A percentile compares a stretch with the other conserved stretches of the same genome.
Evolutionary conservation across 2,113 vertebrate species (phyloP).

Genomic region (Progne subis): DNA sequence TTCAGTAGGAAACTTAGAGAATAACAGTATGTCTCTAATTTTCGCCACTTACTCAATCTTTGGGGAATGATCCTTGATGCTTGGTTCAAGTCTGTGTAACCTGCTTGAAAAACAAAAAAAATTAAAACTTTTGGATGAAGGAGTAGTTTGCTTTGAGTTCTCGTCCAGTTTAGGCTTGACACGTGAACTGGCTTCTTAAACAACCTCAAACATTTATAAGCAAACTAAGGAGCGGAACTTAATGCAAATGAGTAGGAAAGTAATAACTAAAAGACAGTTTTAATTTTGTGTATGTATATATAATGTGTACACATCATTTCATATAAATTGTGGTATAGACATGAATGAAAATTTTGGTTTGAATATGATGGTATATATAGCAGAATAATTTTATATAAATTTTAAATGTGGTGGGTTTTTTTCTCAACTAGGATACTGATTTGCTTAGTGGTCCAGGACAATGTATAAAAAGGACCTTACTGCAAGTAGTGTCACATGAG

Average conservation of each 20-base stretch:
- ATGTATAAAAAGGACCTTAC: background rate
- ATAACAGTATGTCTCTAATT: background rate
- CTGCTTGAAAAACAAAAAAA: background rate
- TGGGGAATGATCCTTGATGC: background rate
- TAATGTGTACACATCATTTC: background rate
- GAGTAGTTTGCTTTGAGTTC: background rate
- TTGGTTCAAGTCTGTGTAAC: background rate
- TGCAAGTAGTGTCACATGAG: background rate
- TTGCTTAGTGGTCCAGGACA: background rate
- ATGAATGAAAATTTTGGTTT: background rate
- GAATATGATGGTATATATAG: fast-evolving
- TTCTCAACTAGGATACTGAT: background rate
- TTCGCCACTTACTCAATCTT: fast-evolving
- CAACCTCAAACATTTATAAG: background rate
- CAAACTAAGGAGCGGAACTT: background rate
- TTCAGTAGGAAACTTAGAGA: background rate
- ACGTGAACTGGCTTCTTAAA: background rate
- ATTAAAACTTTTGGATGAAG: background rate
- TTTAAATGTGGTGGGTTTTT: background rate
- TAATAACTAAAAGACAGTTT: background rate
- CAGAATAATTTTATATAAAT: background rate
- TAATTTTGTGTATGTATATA: background rate
- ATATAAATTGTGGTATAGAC: background rate
- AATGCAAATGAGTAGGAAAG: background rate
- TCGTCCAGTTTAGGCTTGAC: background rate